Base-by-base conservation (phyloP, 2,888 invertebrate genomes). In the Temnothorax ravouxi region DNA sequence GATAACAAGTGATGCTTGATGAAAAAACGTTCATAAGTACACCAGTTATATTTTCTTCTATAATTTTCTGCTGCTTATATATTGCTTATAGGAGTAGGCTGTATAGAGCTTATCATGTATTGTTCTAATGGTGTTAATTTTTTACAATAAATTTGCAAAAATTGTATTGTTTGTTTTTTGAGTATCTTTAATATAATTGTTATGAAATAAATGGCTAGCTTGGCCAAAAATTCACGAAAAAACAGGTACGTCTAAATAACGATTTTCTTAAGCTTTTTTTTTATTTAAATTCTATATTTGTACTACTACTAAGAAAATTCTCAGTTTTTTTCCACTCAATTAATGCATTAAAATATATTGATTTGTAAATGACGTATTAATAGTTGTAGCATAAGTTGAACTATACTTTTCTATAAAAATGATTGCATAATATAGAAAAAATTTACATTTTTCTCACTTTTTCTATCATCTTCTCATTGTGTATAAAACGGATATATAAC, bases 401-500 rank as follows among this genome's bases (percentile, higher is more conserved):
- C 6, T 41, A 64, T 15, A 5, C 0, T 25, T 47, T 21, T 44
- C 3, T 25, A 41, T 69, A 47, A 50, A 52, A 3, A 71, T 29
- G 29, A 3, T 34, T 34, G 25, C 18, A 9, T 21, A 34, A 71
- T 18, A 18, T 29, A 67, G 41, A 15, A 38, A 71, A 52, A 15
- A 1, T 34, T 13, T 13, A 52, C 2, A 52, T 71, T 21, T 52
- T 5, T 59, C 2, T 67, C 5, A 50, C 5, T 25, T 52, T 52
- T n/a, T 4, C 13, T 29, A 15, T 71, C 34, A 71, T 29, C 21
- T 71, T 72, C 41, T 72, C 3, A 41, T 25, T n/a, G 56, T 72
- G 41, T 59, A 25, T 4, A 72, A 59, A 25, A 72, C 56, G 18
- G 72, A 72, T 25, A 72, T 59, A 5, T 72, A 72, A 2, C 59